Evolutionary conservation across 2,113 vertebrate genomes (phyloP).

Genomic region (Pseudois nayaur): DNA sequence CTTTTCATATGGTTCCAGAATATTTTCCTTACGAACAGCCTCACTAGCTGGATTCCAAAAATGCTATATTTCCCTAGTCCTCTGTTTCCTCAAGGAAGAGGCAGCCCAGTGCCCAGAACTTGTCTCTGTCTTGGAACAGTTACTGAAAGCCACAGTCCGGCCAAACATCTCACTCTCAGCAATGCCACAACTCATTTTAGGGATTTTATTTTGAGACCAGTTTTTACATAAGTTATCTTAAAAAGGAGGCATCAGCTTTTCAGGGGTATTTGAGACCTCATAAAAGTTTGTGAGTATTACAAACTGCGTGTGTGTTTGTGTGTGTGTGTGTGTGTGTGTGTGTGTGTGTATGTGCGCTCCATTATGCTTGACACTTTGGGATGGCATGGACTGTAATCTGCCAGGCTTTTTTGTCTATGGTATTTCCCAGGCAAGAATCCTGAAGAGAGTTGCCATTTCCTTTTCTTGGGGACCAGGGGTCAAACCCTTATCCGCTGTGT

Average conservation of each 20-base stretch:
- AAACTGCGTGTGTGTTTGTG: fast-evolving
- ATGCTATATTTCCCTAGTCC: not conserved
- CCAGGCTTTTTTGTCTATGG: not conserved
- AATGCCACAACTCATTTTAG: not conserved
- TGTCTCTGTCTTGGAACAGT: not conserved
- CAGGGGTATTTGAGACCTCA: not conserved
- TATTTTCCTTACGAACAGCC: not conserved
- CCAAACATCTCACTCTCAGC: not conserved
- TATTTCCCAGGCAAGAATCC: not conserved
- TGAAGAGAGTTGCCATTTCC: not conserved
- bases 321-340: not conserved
- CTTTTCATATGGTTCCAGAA: not conserved
- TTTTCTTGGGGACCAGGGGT: not conserved
- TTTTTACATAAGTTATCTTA: not conserved
- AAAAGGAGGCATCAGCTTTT: not conserved
- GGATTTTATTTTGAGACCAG: not conserved
- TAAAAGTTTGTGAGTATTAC: not conserved
- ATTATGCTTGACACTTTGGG: not conserved
- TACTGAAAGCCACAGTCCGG: not conserved
- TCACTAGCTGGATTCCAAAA: not conserved
- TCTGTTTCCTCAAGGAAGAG: not conserved
- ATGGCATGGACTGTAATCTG: not conserved
- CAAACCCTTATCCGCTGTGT: not conserved
- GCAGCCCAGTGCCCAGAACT: not conserved
- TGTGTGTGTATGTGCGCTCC: fast-evolving